Evolutionary conservation across 2,797 vertebrate species (phyloP).

Genomic region (Tenualosa thibaudeaui): DNA sequence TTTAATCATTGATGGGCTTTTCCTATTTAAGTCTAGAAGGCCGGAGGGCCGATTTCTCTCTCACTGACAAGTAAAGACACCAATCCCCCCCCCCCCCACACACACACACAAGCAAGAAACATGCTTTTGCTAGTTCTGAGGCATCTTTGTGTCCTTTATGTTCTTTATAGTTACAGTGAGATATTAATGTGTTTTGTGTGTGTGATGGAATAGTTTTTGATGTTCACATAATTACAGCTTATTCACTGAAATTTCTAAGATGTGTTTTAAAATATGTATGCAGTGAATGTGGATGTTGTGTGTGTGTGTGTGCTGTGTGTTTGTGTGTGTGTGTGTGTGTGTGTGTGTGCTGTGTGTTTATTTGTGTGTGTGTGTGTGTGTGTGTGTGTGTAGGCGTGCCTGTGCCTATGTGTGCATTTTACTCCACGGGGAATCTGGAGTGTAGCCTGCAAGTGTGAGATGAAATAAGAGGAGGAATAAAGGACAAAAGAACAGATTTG

Average conservation of each 20-base stretch:
- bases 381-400: conserved; percentile 43
- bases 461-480: conserved; percentile 62
- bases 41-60: conserved; percentile 56
- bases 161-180: neutral
- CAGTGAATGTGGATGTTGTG: neutral
- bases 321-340: conserved; percentile 44
- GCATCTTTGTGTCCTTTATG: neutral
- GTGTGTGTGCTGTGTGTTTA: conserved; percentile 37
- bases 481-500: conserved; percentile 59
- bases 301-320: conserved; percentile 35
- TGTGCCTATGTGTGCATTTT: conserved; percentile 29
- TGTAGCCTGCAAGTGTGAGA: conserved; percentile 61
- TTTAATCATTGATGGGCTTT: conserved; percentile 75
- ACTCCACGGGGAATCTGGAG: conserved; percentile 58
- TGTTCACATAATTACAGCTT: neutral
- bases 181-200: neutral
- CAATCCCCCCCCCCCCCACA: too few species aligned
- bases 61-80: conserved; percentile 11
- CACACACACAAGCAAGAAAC: neutral
- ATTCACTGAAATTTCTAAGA: neutral
- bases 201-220: neutral
- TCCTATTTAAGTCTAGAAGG: conserved; percentile 57
- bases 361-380: conserved; percentile 32
- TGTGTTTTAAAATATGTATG: neutral
- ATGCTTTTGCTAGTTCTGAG: neutral